phyloP scores from a whole-genome alignment of 2,888 invertebrate genomes.

The Parapristionchus giblindavisi region DNA sequence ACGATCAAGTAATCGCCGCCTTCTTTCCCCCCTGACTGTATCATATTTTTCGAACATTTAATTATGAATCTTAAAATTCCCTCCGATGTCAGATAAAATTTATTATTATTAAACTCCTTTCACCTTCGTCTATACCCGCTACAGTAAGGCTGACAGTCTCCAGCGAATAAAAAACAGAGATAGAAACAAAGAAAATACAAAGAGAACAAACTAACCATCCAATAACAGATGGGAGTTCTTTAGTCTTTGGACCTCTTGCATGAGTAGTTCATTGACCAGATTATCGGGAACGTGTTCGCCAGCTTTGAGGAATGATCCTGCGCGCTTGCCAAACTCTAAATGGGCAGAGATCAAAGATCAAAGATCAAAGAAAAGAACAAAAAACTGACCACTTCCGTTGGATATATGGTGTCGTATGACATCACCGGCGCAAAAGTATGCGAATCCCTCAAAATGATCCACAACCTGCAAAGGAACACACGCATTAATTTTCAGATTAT shows the following conservation, averaged over 20 bases:
- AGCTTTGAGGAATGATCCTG: conserved; percentile 32
- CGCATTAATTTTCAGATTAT: too few relatives aligned
- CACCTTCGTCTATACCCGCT: too few relatives aligned
- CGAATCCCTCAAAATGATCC: conserved; percentile 35
- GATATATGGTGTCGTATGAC: conserved; percentile 35
- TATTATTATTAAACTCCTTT: too few relatives aligned
- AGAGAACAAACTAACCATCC: conserved; percentile 26
- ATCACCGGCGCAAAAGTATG: conserved; percentile 38
- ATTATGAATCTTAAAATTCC: too few relatives aligned
- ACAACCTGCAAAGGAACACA: conserved; percentile 23
- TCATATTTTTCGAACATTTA: too few relatives aligned
- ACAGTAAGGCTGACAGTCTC: too few relatives aligned
- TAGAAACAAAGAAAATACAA: too few relatives aligned
- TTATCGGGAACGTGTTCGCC: conserved; percentile 36
- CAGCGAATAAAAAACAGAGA: too few relatives aligned
- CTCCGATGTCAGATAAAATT: too few relatives aligned
- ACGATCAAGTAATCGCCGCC: too few relatives aligned
- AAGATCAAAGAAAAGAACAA: not conserved
- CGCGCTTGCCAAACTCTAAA: conserved; percentile 37
- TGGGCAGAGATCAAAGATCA: not conserved
- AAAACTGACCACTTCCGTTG: conserved; percentile 35
- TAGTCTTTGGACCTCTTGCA: conserved; percentile 26
- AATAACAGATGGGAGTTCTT: not conserved
- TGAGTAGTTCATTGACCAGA: conserved; percentile 35
- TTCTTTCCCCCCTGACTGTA: too few relatives aligned